Evolutionary conservation across 2,888 invertebrate genomes (phyloP), one percentile per base, ranked within the genome.

Genomic region (Argynnis bischoffii): DNA sequence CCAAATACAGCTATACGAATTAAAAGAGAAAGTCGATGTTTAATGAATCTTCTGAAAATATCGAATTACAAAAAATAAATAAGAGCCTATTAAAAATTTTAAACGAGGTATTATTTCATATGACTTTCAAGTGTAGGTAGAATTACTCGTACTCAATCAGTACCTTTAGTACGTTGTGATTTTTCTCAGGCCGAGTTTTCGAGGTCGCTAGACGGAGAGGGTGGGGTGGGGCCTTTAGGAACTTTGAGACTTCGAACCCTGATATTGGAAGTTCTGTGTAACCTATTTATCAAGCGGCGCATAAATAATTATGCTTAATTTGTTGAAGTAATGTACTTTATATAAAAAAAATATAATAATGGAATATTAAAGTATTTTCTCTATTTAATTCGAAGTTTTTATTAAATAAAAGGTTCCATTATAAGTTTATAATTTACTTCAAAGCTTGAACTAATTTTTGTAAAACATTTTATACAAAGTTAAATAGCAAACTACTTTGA

Each of bases 161-260:
- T 64, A 21, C 11, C 35, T 35, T 55, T 55, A 54, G 6, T 67
- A 59, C 66, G 63, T 70, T 74, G 41, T 69, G 74, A 69, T 72
- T 76, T 76, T 77, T 76, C 74, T 63, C 77, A 80, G 78, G 79
- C 81, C 77, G 81, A 86, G 81, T 87, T 89, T 87, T 88, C 83
- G 86, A 86, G 89, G 89, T 86, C 88, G 85, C 76, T 74, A 73
- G 72, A 64, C 60, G 67, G 74, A 71, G 72, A 73, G 67, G 72
- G 69, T 64, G 70, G 69, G 73, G 72, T 6, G 64, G 55, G 41
- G 50, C 55, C 56, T 56, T 41, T 35, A 50, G 56, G 50, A 64
- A 64, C 55, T 64, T 64, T 57, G 56, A 64, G 61, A 61, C 61
- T 61, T 18, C 51, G 41, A 51, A 56, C 56, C 15, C 64, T 57